phyloP scores from a whole-genome alignment of 2,888 invertebrate species.

The Bugula neritina region DNA sequence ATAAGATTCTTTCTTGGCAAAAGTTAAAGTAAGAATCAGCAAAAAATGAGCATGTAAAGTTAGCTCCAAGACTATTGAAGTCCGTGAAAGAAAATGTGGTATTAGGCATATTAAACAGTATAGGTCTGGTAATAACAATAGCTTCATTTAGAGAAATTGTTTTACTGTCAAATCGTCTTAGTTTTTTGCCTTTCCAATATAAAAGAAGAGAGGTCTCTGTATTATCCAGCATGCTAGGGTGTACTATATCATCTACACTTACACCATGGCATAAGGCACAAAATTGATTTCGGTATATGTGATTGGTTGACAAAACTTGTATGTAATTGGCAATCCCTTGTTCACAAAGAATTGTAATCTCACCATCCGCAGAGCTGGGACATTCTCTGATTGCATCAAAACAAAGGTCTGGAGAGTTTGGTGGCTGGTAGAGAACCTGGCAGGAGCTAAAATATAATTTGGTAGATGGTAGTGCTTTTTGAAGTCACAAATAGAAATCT shows the following conservation, averaged over 20 bases:
- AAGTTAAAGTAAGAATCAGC: neutral
- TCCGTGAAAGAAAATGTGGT: neutral
- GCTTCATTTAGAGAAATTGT: neutral
- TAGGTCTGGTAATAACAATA: neutral
- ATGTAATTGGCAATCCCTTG: neutral
- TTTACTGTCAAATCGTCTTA: neutral
- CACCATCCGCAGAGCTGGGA: neutral
- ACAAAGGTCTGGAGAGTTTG: neutral
- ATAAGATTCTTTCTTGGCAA: neutral
- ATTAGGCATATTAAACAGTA: neutral
- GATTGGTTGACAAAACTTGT: neutral
- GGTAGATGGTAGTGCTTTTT: no score
- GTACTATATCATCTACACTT: neutral
- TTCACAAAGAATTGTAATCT: constrained; percentile 8
- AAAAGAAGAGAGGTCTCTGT: neutral
- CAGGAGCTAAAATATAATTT: constrained; percentile 13
- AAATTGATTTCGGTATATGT: constrained; percentile 7
- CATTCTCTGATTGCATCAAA: neutral
- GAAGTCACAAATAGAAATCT: no score
- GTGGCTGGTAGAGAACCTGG: neutral
- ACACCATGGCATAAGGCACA: constrained; percentile 4
- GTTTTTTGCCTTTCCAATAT: neutral
- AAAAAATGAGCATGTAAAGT: constrained; percentile 13
- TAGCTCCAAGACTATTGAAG: neutral
- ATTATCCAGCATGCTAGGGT: neutral